Percentiles rank a stretch among this genome's conserved stretches.
Evolutionary conservation across 2,888 invertebrate genomes (phyloP).

Genomic region (Agriopis marginaria): DNA sequence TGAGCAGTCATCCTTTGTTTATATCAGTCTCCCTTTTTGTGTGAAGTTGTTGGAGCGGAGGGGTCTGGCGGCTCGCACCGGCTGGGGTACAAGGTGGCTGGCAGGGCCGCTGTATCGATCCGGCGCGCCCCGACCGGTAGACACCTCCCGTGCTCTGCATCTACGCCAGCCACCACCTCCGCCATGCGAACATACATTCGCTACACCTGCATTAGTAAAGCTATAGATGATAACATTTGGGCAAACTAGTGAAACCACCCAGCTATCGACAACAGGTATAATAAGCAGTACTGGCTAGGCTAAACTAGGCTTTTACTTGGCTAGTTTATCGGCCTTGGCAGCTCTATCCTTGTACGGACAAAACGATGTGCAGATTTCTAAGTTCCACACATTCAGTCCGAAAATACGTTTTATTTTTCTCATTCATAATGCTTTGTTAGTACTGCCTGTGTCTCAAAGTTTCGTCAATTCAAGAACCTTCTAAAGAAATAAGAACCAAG

Average conservation of each 20-base stretch:
- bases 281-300: too few relatives aligned
- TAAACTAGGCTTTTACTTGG: too few relatives aligned
- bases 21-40: constrained; percentile 37
- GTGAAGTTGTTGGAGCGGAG: constrained; percentile 50
- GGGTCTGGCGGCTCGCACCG: constrained; percentile 52
- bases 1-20: constrained; percentile 33
- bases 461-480: background rate
- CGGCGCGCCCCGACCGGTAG: constrained; percentile 58
- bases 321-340: too few relatives aligned
- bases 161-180: constrained; percentile 41
- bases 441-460: background rate
- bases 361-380: background rate
- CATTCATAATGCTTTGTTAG: background rate
- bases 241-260: too few relatives aligned
- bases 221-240: background rate
- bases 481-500: background rate
- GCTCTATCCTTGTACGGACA: background rate
- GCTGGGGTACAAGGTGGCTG: constrained; percentile 61
- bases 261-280: too few relatives aligned
- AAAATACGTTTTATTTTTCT: too few relatives aligned
- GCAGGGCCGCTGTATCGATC: constrained; percentile 60
- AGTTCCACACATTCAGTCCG: too few relatives aligned
- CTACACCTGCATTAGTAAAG: background rate
- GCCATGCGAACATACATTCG: background rate
- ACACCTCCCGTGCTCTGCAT: constrained; percentile 59